These are phyloP conservation scores for Protonibea diacanthus DNA, from an alignment of 2,797 vertebrate species.

Conservation along the genomic window DNA sequence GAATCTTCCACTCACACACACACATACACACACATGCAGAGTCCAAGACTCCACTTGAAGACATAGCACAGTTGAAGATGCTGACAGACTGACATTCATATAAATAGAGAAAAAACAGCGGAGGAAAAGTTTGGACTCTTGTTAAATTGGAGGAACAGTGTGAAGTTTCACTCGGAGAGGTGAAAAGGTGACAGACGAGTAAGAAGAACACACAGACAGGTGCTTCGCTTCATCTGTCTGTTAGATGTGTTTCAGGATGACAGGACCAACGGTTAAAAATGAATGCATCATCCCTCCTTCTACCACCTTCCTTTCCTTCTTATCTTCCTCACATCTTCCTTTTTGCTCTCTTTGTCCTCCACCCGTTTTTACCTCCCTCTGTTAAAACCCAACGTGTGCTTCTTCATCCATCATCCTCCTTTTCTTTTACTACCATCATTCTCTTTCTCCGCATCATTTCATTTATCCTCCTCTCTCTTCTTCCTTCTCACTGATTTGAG, in stretches of 20 bases:
- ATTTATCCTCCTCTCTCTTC: constrained; percentile 4
- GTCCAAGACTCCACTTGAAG: background rate
- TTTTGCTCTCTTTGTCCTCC: background rate
- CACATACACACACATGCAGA: background rate
- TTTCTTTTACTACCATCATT: constrained; percentile 9
- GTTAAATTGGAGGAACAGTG: constrained; percentile 23
- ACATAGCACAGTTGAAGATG: background rate
- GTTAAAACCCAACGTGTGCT: background rate
- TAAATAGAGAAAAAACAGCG: constrained; percentile 1
- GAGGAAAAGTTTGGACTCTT: constrained; percentile 27
- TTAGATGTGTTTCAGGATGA: constrained; percentile 11
- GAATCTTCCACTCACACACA: constrained; percentile 8
- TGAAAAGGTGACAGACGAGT: constrained; percentile 33
- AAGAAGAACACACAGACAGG: constrained; percentile 17
- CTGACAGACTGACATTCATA: constrained; percentile 8
- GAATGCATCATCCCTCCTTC: constrained; percentile 16
- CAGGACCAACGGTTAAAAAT: constrained; percentile 13
- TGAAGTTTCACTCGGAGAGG: constrained; percentile 27
- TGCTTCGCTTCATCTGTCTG: constrained; percentile 16
- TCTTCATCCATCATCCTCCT: background rate
- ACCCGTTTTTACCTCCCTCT: background rate
- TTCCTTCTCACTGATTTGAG: constrained; percentile 18
- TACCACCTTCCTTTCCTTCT: background rate
- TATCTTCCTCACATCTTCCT: background rate
- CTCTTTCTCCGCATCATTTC: background rate